These are phyloP conservation scores for Drosophila parabipectinata DNA, from an alignment of 1,140 invertebrate species.

Conservation along the genomic window DNA sequence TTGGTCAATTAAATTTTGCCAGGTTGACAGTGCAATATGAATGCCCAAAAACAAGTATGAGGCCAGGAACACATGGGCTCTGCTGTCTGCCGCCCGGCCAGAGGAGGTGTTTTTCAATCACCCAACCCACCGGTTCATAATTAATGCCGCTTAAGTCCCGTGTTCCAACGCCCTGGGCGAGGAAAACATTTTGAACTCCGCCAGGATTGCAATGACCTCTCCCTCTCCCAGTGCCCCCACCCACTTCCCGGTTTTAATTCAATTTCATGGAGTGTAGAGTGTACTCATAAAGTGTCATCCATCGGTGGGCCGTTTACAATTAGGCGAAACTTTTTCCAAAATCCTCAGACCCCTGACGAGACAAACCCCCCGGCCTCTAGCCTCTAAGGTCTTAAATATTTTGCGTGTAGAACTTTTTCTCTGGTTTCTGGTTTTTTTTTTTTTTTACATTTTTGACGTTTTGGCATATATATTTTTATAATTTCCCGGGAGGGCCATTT, in stretches of 20 bases:
- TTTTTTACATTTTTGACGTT: constrained; percentile 25
- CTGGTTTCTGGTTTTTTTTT: neutral
- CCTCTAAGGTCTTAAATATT: constrained; percentile 60
- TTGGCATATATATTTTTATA: constrained; percentile 68
- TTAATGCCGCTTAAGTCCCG: constrained; percentile 79
- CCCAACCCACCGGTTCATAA: constrained; percentile 61
- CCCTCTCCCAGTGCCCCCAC: neutral
- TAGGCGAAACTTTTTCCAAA: constrained; percentile 60
- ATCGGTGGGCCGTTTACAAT: constrained; percentile 70
- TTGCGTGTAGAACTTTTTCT: constrained; percentile 38
- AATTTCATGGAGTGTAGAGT: constrained; percentile 67
- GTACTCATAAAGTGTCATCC: constrained; percentile 76
- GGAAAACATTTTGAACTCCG: constrained; percentile 54
- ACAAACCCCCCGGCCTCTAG: neutral
- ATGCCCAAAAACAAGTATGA: neutral
- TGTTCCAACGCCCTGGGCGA: constrained; percentile 65
- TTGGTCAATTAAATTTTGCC: constrained; percentile 74
- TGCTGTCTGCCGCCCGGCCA: constrained; percentile 28
- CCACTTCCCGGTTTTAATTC: constrained; percentile 60
- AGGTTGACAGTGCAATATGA: constrained; percentile 54
- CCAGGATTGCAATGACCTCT: constrained; percentile 35
- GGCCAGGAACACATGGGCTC: constrained; percentile 35
- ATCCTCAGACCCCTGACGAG: neutral
- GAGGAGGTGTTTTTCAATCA: constrained; percentile 4
- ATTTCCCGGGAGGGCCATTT: constrained; percentile 77